A percentile compares a stretch with the other conserved stretches of the same genome.
Evolutionary conservation across 92 coral and sea anemone genomes (phyloP).

Genomic region (Phenganax marumi): DNA sequence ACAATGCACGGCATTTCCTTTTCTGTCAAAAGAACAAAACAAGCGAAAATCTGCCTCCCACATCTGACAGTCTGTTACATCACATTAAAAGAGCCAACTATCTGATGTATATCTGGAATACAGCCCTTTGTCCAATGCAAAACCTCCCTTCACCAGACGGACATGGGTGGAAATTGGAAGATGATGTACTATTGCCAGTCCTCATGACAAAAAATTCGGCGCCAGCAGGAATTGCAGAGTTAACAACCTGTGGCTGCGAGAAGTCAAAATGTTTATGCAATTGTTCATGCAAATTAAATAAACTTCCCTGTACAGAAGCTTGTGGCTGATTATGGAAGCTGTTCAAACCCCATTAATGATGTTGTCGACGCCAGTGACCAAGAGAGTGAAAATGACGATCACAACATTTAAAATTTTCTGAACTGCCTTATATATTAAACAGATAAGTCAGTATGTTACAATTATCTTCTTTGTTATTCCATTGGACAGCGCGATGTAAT

Average conservation of each 20-base stretch:
- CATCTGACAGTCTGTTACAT: conserved; percentile 59
- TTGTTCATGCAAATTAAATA: conserved; percentile 58
- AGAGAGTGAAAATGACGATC: conserved; percentile 40
- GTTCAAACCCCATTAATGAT: conserved; percentile 37
- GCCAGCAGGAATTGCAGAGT: conserved; percentile 56
- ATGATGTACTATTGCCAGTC: conserved; percentile 47
- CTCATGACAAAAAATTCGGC: conserved; percentile 56
- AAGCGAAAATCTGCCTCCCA: conserved; percentile 64
- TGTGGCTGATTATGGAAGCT: conserved; percentile 49
- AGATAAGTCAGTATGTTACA: too few species aligned
- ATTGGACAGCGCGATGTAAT: too few species aligned
- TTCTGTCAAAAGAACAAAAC: conserved; percentile 61
- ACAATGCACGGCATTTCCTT: conserved; percentile 62
- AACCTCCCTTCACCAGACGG: conserved; percentile 59
- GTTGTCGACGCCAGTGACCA: conserved; percentile 38
- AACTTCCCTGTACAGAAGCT: conserved; percentile 58
- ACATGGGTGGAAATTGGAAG: conserved; percentile 62
- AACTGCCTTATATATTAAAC: too few species aligned
- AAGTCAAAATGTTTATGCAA: conserved; percentile 56
- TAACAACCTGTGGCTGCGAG: conserved; percentile 63
- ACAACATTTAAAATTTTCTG: conserved; percentile 25
- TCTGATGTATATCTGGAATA: conserved; percentile 60
- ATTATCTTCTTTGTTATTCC: too few species aligned
- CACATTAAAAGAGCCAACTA: conserved; percentile 61
- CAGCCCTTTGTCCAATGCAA: conserved; percentile 52